Evolutionary conservation across 2,797 vertebrate species (phyloP).

Genomic region (Gadopsis marmoratus): DNA sequence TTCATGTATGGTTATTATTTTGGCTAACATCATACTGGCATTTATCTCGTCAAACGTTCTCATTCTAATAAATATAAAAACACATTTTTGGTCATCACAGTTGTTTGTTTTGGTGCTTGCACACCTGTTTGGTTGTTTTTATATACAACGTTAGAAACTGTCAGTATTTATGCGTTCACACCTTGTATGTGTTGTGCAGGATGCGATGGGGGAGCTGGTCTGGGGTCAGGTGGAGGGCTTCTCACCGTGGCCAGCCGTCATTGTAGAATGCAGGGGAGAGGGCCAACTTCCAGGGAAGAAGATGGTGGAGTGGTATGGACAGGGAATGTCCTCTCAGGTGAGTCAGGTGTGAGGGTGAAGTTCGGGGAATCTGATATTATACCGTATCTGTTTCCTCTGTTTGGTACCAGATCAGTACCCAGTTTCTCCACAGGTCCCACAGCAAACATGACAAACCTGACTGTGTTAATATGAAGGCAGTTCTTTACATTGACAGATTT

Average conservation of each 20-base stretch:
- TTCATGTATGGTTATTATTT: background rate
- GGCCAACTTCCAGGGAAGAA: background rate
- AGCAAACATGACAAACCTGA: too few relatives aligned
- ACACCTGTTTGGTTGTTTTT: background rate
- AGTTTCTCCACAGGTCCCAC: too few relatives aligned
- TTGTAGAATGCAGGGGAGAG: conserved; percentile 17
- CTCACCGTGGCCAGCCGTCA: conserved; percentile 76
- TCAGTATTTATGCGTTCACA: too few relatives aligned
- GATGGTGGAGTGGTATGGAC: conserved; percentile 79
- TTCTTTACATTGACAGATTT: background rate
- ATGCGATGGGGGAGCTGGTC: conserved; percentile 74
- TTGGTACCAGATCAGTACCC: background rate
- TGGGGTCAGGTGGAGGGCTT: conserved; percentile 71
- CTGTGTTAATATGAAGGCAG: background rate
- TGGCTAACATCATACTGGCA: background rate
- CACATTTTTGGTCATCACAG: background rate
- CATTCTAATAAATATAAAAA: background rate
- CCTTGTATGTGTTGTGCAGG: conserved; percentile 43
- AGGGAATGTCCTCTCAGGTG: conserved; percentile 73
- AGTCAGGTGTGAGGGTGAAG: conserved; percentile 6
- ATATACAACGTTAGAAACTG: too few relatives aligned
- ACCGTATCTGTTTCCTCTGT: too few relatives aligned
- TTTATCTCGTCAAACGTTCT: background rate
- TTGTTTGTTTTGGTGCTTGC: background rate
- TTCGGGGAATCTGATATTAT: background rate